Evolutionary conservation across 2,888 invertebrate genomes (phyloP), one percentile per base, ranked within the genome.

Genomic region (Leucoma salicis): DNA sequence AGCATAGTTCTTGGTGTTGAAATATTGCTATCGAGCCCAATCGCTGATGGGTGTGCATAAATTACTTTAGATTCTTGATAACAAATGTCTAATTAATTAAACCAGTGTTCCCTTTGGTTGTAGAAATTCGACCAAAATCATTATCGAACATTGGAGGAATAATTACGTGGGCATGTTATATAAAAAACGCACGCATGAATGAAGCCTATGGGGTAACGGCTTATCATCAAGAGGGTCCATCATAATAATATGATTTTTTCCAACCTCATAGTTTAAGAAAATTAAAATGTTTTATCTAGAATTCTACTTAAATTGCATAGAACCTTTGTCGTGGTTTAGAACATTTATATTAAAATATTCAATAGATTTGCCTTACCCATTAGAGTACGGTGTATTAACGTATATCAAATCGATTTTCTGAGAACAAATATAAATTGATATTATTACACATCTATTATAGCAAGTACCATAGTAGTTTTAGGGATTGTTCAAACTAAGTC

Each of bases 1-100:
- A 35, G 63, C 57, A 36, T 41, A 43, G 43, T 35, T 18, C 3
- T 49, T 54, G 27, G 66, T 78, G 78, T 73, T 66, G 82, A 78
- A 82, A 82, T 66, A 57, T 35, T 41, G 39, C 53, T 55, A 51
- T 57, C 47, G 48, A 48, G 48, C 50, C 48, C 49, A 58, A 65
- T 63, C 58, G 54, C 47, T 25, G 57, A 63, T 59, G 49, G 57
- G 59, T 62, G 60, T 61, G 55, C 62, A 66, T 69, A 53, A 59
- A 63, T 65, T 59, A 57, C 7, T 29, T 29, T 31, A n/a, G 32
- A 7, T 6, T 21, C 43, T 15, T 37, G 64, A 64, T 57, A 49
- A 49, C 29, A 49, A 36, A 16, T 0, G 54, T 53, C 42, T 49
- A 46, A 49, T 47, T 46, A 45, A 57, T 48, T 45, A 42, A 38